phyloP scores from a whole-genome alignment of 2,797 vertebrate species.

The Phyllotis vaccarum region DNA sequence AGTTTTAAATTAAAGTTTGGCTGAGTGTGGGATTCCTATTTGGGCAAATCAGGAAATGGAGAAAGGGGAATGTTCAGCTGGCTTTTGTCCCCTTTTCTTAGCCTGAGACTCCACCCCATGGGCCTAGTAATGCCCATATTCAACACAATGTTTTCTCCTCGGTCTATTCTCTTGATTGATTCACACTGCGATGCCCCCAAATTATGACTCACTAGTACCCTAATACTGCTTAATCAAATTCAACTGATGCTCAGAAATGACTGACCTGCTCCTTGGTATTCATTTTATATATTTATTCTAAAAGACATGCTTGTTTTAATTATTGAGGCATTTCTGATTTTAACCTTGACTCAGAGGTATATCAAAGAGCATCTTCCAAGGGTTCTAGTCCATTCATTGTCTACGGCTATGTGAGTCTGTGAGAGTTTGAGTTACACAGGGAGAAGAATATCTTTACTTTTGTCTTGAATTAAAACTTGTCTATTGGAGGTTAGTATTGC shows the following conservation, averaged over 20 bases:
- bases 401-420: background rate
- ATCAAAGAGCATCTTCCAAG: too few species aligned
- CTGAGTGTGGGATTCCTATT: background rate
- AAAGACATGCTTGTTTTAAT: background rate
- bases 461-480: background rate
- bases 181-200: too few species aligned
- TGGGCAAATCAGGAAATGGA: background rate
- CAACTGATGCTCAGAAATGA: background rate
- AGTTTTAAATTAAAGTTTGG: too few species aligned
- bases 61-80: background rate
- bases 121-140: too few species aligned
- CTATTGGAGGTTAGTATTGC: background rate
- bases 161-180: background rate
- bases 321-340: background rate
- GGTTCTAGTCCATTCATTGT: background rate
- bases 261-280: background rate
- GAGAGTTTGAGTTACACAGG: background rate
- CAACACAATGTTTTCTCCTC: background rate
- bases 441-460: background rate
- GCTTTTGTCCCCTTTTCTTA: background rate
- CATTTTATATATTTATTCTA: background rate
- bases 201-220: background rate
- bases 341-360: background rate
- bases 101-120: background rate
- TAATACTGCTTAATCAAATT: background rate